These are phyloP conservation scores for Saccopteryx bilineata DNA, from an alignment of 2,113 vertebrate genomes.

Conservation along the genomic window DNA sequence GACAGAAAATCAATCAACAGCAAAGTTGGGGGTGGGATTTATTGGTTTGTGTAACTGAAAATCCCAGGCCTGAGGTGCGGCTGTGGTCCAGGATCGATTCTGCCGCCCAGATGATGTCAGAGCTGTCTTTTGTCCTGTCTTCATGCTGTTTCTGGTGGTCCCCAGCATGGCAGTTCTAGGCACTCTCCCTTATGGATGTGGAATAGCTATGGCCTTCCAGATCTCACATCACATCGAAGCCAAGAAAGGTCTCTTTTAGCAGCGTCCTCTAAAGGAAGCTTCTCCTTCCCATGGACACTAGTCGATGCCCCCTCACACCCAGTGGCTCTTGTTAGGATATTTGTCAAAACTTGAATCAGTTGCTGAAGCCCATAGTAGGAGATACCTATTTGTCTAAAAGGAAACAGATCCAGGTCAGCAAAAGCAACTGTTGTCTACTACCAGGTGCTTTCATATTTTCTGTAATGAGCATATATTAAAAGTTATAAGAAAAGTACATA, in stretches of 20 bases:
- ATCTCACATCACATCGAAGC: background rate
- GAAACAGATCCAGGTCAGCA: background rate
- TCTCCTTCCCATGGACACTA: background rate
- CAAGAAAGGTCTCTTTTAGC: background rate
- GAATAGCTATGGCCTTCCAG: background rate
- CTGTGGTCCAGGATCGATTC: background rate
- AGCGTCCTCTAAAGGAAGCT: background rate
- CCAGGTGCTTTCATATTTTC: background rate
- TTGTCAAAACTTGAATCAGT: background rate
- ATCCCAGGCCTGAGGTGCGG: background rate
- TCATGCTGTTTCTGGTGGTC: background rate
- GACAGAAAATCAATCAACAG: background rate
- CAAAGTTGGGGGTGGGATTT: background rate
- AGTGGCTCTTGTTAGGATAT: background rate
- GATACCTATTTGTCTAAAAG: background rate
- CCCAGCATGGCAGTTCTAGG: background rate
- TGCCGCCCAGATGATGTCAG: background rate
- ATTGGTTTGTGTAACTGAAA: background rate
- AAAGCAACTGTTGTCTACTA: background rate
- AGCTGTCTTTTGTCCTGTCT: background rate
- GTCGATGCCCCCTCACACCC: background rate
- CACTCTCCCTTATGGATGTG: background rate
- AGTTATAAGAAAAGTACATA: background rate
- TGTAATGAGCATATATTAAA: background rate
- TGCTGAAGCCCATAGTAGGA: background rate